A percentile compares a stretch with the other conserved stretches of the same genome.
Evolutionary conservation across 1,140 invertebrate genomes (phyloP).

Genomic region (Tetramorium alpestre): DNA sequence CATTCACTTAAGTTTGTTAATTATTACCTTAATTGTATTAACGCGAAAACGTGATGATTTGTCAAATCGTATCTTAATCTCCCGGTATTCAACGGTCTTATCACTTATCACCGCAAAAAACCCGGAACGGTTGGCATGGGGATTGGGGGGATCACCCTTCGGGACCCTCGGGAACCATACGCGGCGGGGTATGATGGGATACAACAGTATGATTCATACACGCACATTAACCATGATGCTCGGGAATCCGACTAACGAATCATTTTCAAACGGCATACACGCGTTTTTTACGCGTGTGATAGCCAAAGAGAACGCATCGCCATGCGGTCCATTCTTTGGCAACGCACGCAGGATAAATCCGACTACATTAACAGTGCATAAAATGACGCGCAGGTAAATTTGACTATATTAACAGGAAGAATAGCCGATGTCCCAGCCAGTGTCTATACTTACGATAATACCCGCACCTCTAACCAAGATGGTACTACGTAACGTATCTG

Average conservation of each 20-base stretch:
- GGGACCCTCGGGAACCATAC: neutral
- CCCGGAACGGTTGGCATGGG: constrained; percentile 15
- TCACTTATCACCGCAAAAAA: constrained; percentile 46
- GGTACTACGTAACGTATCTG: neutral
- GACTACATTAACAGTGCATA: constrained; percentile 44
- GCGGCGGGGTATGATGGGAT: constrained; percentile 34
- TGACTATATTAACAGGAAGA: constrained; percentile 25
- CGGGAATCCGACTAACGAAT: constrained; percentile 47
- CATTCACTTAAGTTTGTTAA: neutral
- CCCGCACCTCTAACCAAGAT: neutral
- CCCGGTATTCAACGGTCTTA: constrained; percentile 5
- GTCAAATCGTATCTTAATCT: neutral
- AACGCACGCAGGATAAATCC: constrained; percentile 13
- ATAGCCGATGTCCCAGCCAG: neutral
- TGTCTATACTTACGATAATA: neutral
- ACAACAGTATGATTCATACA: constrained; percentile 60
- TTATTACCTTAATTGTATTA: constrained; percentile 13
- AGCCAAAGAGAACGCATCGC: neutral
- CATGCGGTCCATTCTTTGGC: neutral
- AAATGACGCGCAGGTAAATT: constrained; percentile 35
- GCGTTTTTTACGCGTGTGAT: constrained; percentile 28
- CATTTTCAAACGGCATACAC: constrained; percentile 37
- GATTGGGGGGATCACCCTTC: constrained; percentile 22
- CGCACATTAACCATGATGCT: constrained; percentile 53
- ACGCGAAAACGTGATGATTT: neutral